Evolutionary conservation across 2,888 invertebrate species (phyloP), one percentile per base, ranked within the genome.

Genomic region (Rhogogaster chlorosoma): DNA sequence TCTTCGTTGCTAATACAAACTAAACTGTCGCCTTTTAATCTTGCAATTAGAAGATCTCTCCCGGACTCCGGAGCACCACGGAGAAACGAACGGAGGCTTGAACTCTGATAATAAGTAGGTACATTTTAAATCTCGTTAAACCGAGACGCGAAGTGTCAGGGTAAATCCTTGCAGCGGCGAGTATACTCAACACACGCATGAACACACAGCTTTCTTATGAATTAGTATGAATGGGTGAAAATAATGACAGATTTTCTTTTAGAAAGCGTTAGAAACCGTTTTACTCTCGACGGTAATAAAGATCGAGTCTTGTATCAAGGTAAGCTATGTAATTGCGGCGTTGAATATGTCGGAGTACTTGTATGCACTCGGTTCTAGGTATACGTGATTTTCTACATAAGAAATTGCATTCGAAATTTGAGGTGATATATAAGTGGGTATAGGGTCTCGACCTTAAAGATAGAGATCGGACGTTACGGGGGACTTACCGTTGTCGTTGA

Each of bases 401-500:
- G 10, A 42, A 42, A 73, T 73, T 42, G 71, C 26, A 42, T 42
- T 26, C 10, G 26, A 75, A 77, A 22, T 45, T 77, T 2, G 53
- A 77, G 49, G 77, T 77, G 77, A 77, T 9, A 77, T 32, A 49
- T n/a, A 49, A 53, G 53, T 26, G 45, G 77, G 77, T 12, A 45
- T 18, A 77, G 49, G 77, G 45, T 77, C 53, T 38, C 77, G 77
- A 53, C 77, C 77, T 77, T 38, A 42, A 53, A 77, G 45, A 45
- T 77, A 53, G 45, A 77, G 77, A 77, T 77, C 77, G 77, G 29
- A 77, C 77, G 77, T 77, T 77, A 77, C 77, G 49, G 77, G 49
- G 67, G 70, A 70, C 83, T 83, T 57, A 83, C 83, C 83, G 83
- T 83, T 83, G 29, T 83, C 83, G 83, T 83, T 64, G 70, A 83